Percentiles rank a stretch among this genome's conserved stretches.
phyloP scores from a whole-genome alignment of 2,888 invertebrate genomes.

The Pterostichus madidus region DNA sequence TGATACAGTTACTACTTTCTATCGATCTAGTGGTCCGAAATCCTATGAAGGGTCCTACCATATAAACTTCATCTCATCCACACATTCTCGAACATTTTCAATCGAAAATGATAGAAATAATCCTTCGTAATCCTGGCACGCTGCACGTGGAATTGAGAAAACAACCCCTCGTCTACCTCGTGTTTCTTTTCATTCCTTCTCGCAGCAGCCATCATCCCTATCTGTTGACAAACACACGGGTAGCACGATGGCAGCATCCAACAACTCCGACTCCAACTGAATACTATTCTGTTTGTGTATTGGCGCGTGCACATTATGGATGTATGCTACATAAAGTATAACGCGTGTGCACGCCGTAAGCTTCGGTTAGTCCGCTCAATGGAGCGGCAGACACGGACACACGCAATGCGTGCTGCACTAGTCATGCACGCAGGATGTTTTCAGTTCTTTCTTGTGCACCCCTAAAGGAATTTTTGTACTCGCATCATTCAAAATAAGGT shows the following conservation, averaged over 20 bases:
- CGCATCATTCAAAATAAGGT: no score
- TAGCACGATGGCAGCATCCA: not conserved
- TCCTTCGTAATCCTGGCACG: conserved; percentile 25
- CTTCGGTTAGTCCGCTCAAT: conserved; percentile 6
- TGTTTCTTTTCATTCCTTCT: not conserved
- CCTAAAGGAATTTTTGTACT: no score
- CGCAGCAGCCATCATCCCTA: not conserved
- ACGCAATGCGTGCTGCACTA: not conserved
- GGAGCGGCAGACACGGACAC: conserved; percentile 1
- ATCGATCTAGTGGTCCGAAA: no score
- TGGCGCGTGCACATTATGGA: conserved; percentile 35
- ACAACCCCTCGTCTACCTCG: not conserved
- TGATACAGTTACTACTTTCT: no score
- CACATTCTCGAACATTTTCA: conserved; percentile 31
- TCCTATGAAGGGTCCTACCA: no score
- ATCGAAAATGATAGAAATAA: conserved; percentile 45
- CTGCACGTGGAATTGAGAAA: not conserved
- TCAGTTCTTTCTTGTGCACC: no score
- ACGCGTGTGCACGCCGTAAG: conserved; percentile 3
- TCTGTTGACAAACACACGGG: not conserved
- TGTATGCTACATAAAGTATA: conserved; percentile 41
- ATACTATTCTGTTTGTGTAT: conserved; percentile 34
- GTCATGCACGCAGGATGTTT: no score
- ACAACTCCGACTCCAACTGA: not conserved
- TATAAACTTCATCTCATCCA: not conserved